These are phyloP conservation scores for Druceiella hillmani DNA, from an alignment of 2,888 invertebrate genomes.

Conservation along the genomic window DNA sequence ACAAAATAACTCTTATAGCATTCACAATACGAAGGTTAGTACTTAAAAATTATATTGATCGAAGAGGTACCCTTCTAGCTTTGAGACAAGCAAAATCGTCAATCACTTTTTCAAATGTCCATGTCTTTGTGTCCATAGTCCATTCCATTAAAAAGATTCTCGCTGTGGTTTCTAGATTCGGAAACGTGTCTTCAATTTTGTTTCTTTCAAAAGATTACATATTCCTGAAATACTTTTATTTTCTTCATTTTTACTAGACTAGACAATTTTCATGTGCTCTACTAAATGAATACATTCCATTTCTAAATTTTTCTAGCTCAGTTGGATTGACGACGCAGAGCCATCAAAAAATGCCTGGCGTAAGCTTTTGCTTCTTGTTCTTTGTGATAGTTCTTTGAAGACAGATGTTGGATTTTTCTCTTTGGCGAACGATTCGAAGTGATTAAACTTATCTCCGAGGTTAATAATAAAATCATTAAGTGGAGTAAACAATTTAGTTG, in stretches of 20 bases:
- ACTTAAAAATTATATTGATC: conserved; percentile 11
- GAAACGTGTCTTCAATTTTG: conserved; percentile 14
- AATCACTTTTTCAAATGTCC: conserved; percentile 21
- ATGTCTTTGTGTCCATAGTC: conserved; percentile 18
- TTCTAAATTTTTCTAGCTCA: conserved; percentile 10
- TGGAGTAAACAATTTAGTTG: conserved; percentile 17
- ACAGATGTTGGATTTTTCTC: conserved; percentile 14
- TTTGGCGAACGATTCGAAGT: conserved; percentile 10
- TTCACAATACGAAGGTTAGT: conserved; percentile 6
- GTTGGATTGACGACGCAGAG: conserved; percentile 10
- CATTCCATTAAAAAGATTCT: conserved; percentile 20
- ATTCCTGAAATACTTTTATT: conserved; percentile 9
- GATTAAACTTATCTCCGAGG: conserved; percentile 13
- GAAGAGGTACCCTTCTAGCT: too few relatives aligned
- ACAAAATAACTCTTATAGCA: conserved; percentile 8
- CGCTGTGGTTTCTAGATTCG: conserved; percentile 18
- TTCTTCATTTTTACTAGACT: conserved; percentile 8
- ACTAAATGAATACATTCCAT: conserved; percentile 18
- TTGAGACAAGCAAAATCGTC: conserved; percentile 20
- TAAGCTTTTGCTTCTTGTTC: conserved; percentile 16
- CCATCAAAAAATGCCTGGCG: conserved; percentile 18
- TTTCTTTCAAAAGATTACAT: conserved; percentile 14
- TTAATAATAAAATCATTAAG: conserved; percentile 13
- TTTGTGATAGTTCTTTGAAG: conserved; percentile 17
- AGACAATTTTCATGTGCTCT: conserved; percentile 13